Percentiles rank a stretch among this genome's conserved stretches.
These are phyloP conservation scores for Leptobrachium leishanense DNA, from an alignment of 2,113 vertebrate genomes.

Conservation along the genomic window DNA sequence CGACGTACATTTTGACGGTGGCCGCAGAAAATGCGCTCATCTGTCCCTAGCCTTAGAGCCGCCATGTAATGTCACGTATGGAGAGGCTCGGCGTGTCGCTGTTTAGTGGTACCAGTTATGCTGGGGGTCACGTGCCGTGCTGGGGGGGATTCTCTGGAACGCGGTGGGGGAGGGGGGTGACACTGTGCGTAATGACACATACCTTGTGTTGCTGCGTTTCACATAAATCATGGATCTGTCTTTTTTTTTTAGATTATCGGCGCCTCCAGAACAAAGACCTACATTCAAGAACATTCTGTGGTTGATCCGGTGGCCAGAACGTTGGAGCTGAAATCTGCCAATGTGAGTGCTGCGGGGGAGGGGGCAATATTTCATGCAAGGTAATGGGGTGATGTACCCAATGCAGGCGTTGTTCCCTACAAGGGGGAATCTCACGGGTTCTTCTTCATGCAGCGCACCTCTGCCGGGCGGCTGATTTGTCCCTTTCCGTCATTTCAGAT, in stretches of 20 bases:
- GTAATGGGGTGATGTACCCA: too few species aligned
- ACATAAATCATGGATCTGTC: not conserved
- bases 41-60: too few species aligned
- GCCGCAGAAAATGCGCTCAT: too few species aligned
- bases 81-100: too few species aligned
- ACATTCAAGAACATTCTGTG: constrained; percentile 90
- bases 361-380: not conserved
- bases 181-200: not conserved
- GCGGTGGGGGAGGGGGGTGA: not conserved
- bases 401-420: too few species aligned
- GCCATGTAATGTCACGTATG: too few species aligned
- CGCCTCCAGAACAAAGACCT: constrained; percentile 81
- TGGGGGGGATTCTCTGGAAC: not conserved
- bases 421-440: not conserved
- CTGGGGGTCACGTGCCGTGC: not conserved
- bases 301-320: constrained; percentile 84
- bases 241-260: constrained; percentile 80
- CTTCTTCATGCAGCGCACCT: too few species aligned
- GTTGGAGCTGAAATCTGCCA: constrained; percentile 89
- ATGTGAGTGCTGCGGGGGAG: constrained; percentile 74
- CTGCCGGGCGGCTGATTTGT: too few species aligned
- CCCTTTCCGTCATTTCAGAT: constrained; percentile 68
- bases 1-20: too few species aligned
- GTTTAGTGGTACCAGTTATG: too few species aligned
- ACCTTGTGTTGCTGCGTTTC: not conserved